These are phyloP conservation scores for Probosciger aterrimus DNA, from an alignment of 2,113 vertebrate genomes.

Conservation along the genomic window DNA sequence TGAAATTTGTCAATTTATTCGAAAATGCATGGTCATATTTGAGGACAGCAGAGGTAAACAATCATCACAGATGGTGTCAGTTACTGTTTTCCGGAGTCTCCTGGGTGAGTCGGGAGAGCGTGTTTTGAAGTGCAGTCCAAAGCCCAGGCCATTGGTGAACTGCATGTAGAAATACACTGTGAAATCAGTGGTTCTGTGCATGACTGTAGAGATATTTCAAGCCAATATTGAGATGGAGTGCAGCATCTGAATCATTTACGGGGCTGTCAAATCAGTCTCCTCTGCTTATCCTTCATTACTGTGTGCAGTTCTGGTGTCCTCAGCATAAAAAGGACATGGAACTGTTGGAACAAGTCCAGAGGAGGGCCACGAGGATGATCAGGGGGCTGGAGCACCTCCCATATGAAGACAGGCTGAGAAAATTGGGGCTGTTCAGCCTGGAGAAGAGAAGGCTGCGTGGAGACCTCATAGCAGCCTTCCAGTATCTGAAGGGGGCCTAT, in stretches of 20 bases:
- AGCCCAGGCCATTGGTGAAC: background rate
- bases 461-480: no score
- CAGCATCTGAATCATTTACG: background rate
- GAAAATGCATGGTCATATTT: conserved; percentile 27
- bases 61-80: background rate
- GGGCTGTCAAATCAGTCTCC: background rate
- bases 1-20: conserved; percentile 49
- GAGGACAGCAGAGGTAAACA: conserved; percentile 16
- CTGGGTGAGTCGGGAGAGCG: background rate
- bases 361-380: background rate
- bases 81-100: background rate
- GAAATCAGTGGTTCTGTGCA: background rate
- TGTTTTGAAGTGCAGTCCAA: conserved; percentile 14
- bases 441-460: no score
- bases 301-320: background rate
- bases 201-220: background rate
- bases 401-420: no score
- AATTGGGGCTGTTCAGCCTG: no score
- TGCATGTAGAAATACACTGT: background rate
- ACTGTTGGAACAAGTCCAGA: background rate
- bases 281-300: background rate
- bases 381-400: background rate
- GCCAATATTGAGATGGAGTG: background rate
- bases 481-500: no score
- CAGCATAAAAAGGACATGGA: background rate